Base-by-base conservation (phyloP, 1,140 invertebrate species). In the Mylabris phalerata region DNA sequence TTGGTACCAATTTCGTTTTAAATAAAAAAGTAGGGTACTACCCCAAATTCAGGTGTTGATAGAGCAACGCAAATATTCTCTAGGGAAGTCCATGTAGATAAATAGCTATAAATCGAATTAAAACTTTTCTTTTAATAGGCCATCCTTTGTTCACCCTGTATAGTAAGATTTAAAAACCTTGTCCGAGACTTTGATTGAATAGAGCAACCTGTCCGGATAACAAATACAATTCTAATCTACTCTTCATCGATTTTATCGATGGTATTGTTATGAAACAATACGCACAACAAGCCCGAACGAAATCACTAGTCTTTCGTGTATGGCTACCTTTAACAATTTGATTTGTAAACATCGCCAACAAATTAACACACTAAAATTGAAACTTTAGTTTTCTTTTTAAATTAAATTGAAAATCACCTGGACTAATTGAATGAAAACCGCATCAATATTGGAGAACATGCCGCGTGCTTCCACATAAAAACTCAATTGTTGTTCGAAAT, bases 211-310 rank as follows among this genome's bases (percentile, higher is more conserved):
- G 90, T 27, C 91, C 92, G 10, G 89, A 88, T 4, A 93, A 75
- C 47, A 97, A 77, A 77, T 95, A 95, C 11, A 98, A 80, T 66
- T 91, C 84, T 52, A 96, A 80, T 66, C 89, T 83, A 24, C 81
- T 80, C 57, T 86, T 80, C 5, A 86, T 80, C 59, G 88, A 87
- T 59, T 82, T 81, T 64, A 98, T 83, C 4, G 94, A 97, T 24
- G 95, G 95, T 75, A 96, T 92, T 1, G 95, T 98, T 40, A 98
- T 95, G 72, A 89, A 98, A 75, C 87, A 89, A 76, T 93, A 98
- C 0, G 95, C 95, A 49, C 91, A 85, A 79, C 95, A 98, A n/a
- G 94, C 93, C 65, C 90, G 84, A 26, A 93, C 87, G 79, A 95
- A 93, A 56, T 89, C 84, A 3, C 81, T 82, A 1, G 89, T 91